Conservation (phyloP, 2,888 invertebrate genomes). For the Ochlodes sylvanus region DNA sequence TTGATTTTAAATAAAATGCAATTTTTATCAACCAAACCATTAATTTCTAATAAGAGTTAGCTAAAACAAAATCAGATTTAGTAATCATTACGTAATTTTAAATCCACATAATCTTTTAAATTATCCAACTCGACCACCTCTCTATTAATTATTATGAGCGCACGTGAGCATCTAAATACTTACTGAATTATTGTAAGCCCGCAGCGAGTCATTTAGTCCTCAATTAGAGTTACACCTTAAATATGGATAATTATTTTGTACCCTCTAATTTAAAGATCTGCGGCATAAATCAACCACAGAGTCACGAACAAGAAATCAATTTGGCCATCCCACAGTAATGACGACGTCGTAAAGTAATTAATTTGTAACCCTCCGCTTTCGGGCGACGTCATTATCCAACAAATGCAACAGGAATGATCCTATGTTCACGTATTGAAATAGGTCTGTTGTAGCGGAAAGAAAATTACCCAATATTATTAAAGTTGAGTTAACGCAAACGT, state of each 20-base stretch:
- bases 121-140: background rate
- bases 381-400: background rate
- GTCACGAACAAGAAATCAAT: constrained; percentile 53
- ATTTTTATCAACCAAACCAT: no score
- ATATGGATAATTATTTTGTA: constrained; percentile 62
- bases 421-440: no score
- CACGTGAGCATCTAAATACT: constrained; percentile 45
- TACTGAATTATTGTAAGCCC: constrained; percentile 47
- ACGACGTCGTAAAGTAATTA: constrained; percentile 49
- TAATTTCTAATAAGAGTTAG: background rate
- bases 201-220: constrained; percentile 48
- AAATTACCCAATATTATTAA: no score
- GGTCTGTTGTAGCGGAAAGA: no score
- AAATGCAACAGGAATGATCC: no score
- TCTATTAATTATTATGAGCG: constrained; percentile 19
- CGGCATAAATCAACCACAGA: constrained; percentile 50
- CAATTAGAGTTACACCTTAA: constrained; percentile 66
- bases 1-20: no score
- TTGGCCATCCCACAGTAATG: constrained; percentile 46
- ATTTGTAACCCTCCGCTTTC: constrained; percentile 32
- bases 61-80: background rate
- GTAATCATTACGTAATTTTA: no score
- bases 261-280: constrained; percentile 61
- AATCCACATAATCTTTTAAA: background rate
- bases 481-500: no score